A percentile compares a stretch with the other conserved stretches of the same genome.
These are phyloP conservation scores for Perca fluviatilis DNA, from an alignment of 2,113 vertebrate species.

Conservation along the genomic window DNA sequence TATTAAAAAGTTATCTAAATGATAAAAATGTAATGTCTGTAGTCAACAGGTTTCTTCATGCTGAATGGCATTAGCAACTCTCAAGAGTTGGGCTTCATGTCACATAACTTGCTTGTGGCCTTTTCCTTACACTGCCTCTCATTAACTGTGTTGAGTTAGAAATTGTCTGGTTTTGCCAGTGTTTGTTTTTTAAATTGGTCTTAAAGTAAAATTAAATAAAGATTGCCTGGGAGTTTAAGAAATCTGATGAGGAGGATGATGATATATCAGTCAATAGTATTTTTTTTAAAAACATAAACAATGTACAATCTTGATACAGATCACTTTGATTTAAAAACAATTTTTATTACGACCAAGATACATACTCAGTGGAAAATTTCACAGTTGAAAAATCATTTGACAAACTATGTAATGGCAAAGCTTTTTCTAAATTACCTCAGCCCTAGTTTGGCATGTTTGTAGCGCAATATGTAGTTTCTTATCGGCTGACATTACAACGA, in stretches of 20 bases:
- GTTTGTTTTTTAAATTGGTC: slow-evolving; percentile 28
- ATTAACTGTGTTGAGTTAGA: slow-evolving; percentile 34
- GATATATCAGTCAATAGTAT: not conserved
- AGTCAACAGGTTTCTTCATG: slow-evolving; percentile 16
- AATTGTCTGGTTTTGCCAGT: slow-evolving; percentile 8
- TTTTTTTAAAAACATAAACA: not conserved
- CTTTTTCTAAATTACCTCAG: not conserved
- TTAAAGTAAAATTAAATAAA: not conserved
- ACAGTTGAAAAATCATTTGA: not conserved
- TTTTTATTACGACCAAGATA: not conserved
- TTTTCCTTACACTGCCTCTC: slow-evolving; percentile 37
- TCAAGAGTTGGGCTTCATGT: slow-evolving; percentile 19
- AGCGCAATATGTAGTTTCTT: not conserved
- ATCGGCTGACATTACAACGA: not conserved
- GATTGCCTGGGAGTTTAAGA: not conserved
- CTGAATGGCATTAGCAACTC: not conserved
- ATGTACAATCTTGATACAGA: not conserved
- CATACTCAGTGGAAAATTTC: not conserved
- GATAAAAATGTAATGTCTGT: not conserved
- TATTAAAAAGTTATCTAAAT: not conserved
- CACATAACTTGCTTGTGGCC: slow-evolving; percentile 37
- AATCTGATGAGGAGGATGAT: not conserved
- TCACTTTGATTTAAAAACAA: not conserved
- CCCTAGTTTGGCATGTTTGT: not conserved
- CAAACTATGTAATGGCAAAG: not conserved